Base-by-base conservation (phyloP, 2,797 vertebrate genomes). In the Fistularia tabacaria region DNA sequence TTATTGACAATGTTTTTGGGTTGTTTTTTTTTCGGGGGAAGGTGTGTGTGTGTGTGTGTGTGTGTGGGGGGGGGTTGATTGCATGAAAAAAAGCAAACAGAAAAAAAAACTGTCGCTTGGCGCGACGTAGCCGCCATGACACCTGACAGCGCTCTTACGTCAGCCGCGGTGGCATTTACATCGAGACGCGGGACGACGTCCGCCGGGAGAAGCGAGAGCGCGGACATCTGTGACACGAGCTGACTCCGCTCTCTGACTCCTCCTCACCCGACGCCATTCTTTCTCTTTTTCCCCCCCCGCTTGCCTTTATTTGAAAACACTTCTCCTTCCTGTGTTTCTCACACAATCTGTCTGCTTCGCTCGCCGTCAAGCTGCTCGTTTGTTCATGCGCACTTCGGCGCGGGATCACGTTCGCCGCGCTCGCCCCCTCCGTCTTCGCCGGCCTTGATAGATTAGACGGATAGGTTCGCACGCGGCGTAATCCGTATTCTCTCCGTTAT, bases 211-310 rank as follows among this genome's bases (percentile, higher is more conserved):
- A 37, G 25, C 12, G 14, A 53, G 14, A 43, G 36, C 3, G 9
- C 57, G 79, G 77, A 79, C 77, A 78, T 85, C 68, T 74, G 71
- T 66, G 82, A 73, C 47, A 51, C 59, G 62, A 65, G 71, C 66
- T 66, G 74, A 69, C 66, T 77, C 61, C 37, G n/a, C 63, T 49
- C 38, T 42, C 57, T 13, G 40, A 49, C 56, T 57, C 58, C 55
- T 62, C 7, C 59, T 15, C n/a, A n/a, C n/a, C n/a, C n/a, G n/a
- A n/a, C n/a, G n/a, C n/a, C n/a, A n/a, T n/a, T n/a, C n/a, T n/a
- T n/a, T n/a, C n/a, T n/a, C n/a, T n/a, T n/a, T n/a, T n/a, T n/a
- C n/a, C 47, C 62, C 49, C 50, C 65, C 62, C 72, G 74, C 48
- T 56, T 76, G 66, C 64, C 69, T 52, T 54, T 73, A 56, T 64